Evolutionary conservation across 37 sponge, comb jelly and placozoan species (phyloP).

Genomic region (Crambe crambe): DNA sequence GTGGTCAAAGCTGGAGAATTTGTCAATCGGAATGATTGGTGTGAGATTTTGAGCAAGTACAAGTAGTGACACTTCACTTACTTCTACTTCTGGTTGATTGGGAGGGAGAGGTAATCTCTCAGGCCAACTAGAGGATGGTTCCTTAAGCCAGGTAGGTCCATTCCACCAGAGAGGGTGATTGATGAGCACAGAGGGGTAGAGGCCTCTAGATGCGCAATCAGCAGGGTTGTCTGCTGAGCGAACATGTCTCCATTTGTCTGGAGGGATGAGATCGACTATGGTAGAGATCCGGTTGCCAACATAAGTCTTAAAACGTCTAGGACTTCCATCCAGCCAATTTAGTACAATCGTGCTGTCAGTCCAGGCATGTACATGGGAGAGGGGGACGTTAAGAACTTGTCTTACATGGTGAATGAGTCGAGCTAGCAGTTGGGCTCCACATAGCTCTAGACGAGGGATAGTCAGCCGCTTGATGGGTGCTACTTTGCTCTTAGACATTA

Average conservation of each 20-base stretch:
- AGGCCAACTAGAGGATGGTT: not conserved
- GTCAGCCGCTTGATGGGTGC: conserved; percentile 42
- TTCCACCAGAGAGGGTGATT: conserved; percentile 40
- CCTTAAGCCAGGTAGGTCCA: conserved; percentile 1
- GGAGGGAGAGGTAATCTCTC: too few species aligned
- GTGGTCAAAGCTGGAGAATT: conserved; percentile 3
- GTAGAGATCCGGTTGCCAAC: too few species aligned
- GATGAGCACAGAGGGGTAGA: conserved; percentile 38
- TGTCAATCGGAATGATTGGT: too few species aligned
- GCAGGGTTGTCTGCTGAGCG: too few species aligned
- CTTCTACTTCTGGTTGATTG: too few species aligned
- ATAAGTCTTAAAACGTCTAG: too few species aligned
- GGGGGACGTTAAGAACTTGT: conserved; percentile 4
- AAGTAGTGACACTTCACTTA: too few species aligned
- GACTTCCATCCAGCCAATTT: conserved; percentile 26
- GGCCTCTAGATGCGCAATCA: too few species aligned
- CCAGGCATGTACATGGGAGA: conserved; percentile 15
- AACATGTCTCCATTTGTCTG: too few species aligned
- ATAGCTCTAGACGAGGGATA: conserved; percentile 34
- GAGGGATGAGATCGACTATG: too few species aligned
- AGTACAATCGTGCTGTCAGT: conserved; percentile 42
- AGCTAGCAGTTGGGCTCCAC: conserved; percentile 36
- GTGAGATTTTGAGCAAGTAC: too few species aligned
- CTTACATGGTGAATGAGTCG: conserved; percentile 8
- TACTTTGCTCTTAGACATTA: conserved; percentile 23